phyloP scores from a whole-genome alignment of 2,888 invertebrate species.

The Isoperla grammatica region DNA sequence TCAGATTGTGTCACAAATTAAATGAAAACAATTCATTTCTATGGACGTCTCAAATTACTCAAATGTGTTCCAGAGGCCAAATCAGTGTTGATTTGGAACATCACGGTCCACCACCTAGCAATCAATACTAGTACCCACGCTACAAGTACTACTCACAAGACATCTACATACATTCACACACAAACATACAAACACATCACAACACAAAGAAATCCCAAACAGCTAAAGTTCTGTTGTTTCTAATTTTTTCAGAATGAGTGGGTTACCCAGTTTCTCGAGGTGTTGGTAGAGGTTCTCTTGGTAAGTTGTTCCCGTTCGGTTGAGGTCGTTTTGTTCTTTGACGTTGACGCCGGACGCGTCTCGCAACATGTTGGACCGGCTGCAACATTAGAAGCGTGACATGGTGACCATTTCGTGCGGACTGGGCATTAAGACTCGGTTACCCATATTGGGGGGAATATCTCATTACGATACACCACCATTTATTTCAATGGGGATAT shows the following conservation, averaged over 20 bases:
- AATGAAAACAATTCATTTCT: no score
- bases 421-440: no score
- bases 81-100: no score
- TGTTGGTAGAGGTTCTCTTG: slow-evolving; percentile 66
- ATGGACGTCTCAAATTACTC: no score
- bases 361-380: slow-evolving; percentile 35
- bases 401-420: no score
- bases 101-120: no score
- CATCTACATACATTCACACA: neutral
- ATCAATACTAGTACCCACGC: neutral
- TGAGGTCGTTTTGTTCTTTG: slow-evolving; percentile 43
- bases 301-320: slow-evolving; percentile 38
- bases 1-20: no score
- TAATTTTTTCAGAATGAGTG: slow-evolving; percentile 60
- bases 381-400: slow-evolving; percentile 29
- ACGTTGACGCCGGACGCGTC: slow-evolving; percentile 23
- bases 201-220: neutral
- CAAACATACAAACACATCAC: slow-evolving; percentile 2
- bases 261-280: slow-evolving; percentile 62
- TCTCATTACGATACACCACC: no score
- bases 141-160: neutral
- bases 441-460: no score
- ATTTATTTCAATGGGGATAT: no score
- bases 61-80: no score
- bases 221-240: slow-evolving; percentile 72